Base-by-base conservation (phyloP, 1,140 invertebrate genomes). In the Listronotus oregonensis region DNA sequence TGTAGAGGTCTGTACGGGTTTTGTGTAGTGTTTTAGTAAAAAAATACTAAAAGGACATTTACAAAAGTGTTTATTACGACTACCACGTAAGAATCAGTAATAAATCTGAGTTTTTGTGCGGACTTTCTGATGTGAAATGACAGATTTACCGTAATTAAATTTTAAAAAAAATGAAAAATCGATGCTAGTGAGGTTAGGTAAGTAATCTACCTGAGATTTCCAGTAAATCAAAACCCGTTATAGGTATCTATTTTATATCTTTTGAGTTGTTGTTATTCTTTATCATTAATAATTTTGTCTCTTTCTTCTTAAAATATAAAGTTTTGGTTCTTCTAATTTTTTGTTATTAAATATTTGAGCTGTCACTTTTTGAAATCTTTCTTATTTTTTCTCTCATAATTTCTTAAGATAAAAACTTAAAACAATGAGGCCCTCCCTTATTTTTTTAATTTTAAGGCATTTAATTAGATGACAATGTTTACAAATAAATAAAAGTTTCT, bases 151-250 rank as follows among this genome's bases (percentile, higher is more conserved):
- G 3, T 21, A 18, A 40, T 14, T 18, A 12, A 17, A 39, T 15
- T 15, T 14, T 11, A 12, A 42, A 21, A 57, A 43, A 42, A 21
- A 42, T 6, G 21, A 57, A 57, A 57, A 57, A 57, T 57, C 55
- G 55, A 57, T 57, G 27, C 4, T 31, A 43, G 55, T 57, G 55
- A 57, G 55, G 55, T 57, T 57, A 57, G 37, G 42, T 57, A 17
- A 18, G 43, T 8, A 37, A 40, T 31, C 15, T 57, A 42, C 55
- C 55, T 57, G 55, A 18, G 42, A 31, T 31, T 34, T 57, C 32
- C n/a, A 43, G 42, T 34, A 6, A 31, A 43, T 18, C 10, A 12
- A 57, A 14, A 57, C 55, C 55, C 55, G 55, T 57, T 57, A 57
- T n/a, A 56, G 32, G 32, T 32, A 21, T 44, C 39, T 43, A 9